Base-by-base conservation (phyloP, 35 echinoderm and acorn worm species). In the Patiria miniata region DNA sequence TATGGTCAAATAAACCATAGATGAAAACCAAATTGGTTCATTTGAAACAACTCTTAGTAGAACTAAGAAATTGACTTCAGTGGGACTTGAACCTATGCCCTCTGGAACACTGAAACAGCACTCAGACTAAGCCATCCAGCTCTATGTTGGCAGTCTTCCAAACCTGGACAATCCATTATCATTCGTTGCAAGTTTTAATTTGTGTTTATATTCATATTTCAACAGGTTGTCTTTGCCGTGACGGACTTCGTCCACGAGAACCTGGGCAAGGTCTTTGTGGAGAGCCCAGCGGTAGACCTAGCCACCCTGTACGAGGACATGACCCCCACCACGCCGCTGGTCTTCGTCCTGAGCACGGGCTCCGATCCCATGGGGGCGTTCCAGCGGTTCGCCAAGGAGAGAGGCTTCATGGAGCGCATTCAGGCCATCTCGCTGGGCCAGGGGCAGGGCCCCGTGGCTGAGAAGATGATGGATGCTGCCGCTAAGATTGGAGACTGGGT, bases 341-440 rank as follows among this genome's bases (percentile, higher is more conserved):
- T 98, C 55, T 98, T 98, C 80, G 88, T 98, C 15, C 82, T 98
- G 7, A 98, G 96, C 65, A 98, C 96, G 7, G 96, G 96, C 7
- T 98, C 96, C 10, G 96, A 98, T 87, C 96, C 96, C 37, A 98
- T 98, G 96, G 96, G 92, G 22, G 92, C 96, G 8, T 98, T 98
- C 86, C 92, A 94, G 89, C 80, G 96, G 51, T 98, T 98, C 77
- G 96, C 96, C 21, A 91, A 88, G 81, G 96, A 98, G 42, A 86
- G 92, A 54, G 90, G 90, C 12, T 98, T 91, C 85, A 54, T 92
- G 50, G 96, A 98, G 65, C 85, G 90, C 33, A 98, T 98, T 36
- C 89, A 94, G 83, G 96, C 96, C 37, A 98, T 98, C 77, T 98
- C 96, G n/a, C 86, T 98, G 15, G 96, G 96, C 52, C 96, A 98